phyloP scores from a whole-genome alignment of 2,113 vertebrate species.

The Myocastor coypus region DNA sequence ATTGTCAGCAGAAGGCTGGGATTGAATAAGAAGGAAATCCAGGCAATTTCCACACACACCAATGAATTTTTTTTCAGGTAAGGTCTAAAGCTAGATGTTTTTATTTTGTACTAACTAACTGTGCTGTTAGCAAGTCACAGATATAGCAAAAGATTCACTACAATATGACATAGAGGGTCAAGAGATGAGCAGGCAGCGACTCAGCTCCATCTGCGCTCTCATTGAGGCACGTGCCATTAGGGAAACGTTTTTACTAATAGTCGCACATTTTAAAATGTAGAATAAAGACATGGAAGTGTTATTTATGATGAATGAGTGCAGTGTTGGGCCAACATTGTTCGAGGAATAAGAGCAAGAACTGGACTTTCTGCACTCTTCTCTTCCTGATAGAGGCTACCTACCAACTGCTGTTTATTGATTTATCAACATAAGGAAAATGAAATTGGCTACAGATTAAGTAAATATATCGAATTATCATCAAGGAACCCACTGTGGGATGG shows the following conservation, averaged over 20 bases:
- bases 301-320: neutral
- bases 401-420: neutral
- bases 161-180: neutral
- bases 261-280: neutral
- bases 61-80: neutral
- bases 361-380: neutral
- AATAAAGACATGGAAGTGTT: neutral
- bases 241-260: neutral
- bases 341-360: neutral
- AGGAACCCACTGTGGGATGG: neutral
- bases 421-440: neutral
- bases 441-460: neutral
- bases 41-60: neutral
- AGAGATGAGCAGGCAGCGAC: neutral
- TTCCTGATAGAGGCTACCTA: conserved; percentile 18
- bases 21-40: neutral
- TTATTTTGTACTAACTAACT: neutral
- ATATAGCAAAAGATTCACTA: neutral
- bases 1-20: neutral
- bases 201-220: neutral
- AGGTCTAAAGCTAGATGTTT: neutral
- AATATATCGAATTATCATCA: neutral
- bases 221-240: neutral
- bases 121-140: neutral
- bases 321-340: neutral